These are phyloP conservation scores for Iguana delicatissima DNA, from an alignment of 2,797 vertebrate species.

Conservation along the genomic window DNA sequence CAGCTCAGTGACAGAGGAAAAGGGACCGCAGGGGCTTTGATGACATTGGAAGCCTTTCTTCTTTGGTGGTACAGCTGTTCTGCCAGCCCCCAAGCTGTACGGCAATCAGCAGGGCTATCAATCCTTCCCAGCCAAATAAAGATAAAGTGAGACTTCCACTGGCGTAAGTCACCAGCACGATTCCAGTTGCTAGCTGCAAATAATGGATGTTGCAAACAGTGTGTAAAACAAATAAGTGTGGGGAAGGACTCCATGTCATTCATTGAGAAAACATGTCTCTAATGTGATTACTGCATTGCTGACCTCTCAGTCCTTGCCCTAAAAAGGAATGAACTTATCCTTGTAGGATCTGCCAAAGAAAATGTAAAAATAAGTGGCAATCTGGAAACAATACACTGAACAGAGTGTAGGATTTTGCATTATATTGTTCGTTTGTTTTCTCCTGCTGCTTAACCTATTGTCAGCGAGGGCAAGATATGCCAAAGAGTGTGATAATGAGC, in stretches of 20 bases:
- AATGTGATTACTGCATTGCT: background rate
- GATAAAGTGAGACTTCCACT: too few relatives aligned
- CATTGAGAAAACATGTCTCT: background rate
- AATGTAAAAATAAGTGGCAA: conserved; percentile 4
- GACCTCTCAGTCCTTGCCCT: conserved; percentile 8
- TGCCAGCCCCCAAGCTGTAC: too few relatives aligned
- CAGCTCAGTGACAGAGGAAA: too few relatives aligned
- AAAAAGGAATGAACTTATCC: background rate
- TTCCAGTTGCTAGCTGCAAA: background rate
- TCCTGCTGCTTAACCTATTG: conserved; percentile 37
- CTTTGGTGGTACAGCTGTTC: too few relatives aligned
- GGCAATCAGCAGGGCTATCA: too few relatives aligned
- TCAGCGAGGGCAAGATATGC: conserved; percentile 31
- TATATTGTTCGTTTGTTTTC: conserved; percentile 28
- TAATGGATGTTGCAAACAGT: background rate
- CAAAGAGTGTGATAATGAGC: conserved; percentile 32
- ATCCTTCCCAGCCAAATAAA: too few relatives aligned
- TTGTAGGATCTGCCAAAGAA: background rate
- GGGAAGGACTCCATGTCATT: background rate
- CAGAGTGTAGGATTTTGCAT: conserved; percentile 15
- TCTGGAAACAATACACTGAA: conserved; percentile 23
- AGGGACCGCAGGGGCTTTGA: too few relatives aligned
- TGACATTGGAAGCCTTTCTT: too few relatives aligned
- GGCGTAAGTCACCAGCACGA: too few relatives aligned
- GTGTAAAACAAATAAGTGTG: background rate